Conservation (phyloP, 2,113 vertebrate species). For the Pagrus major region DNA sequence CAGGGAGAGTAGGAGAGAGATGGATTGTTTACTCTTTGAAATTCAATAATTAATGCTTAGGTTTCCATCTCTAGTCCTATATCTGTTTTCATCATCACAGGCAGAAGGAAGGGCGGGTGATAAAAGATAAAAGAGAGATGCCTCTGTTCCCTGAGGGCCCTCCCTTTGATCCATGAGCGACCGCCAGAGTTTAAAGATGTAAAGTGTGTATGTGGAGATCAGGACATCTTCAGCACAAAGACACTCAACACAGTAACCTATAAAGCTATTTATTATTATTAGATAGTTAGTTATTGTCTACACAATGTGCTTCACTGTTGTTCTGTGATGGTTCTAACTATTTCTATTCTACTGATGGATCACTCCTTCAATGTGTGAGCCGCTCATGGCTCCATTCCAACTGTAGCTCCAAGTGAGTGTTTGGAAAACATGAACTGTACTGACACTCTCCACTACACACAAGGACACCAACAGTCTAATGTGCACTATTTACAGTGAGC, state of each 20-base stretch:
- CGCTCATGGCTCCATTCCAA: conserved; percentile 24
- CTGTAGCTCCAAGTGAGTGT: neutral
- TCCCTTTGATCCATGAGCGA: conserved; percentile 43
- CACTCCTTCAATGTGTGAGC: neutral
- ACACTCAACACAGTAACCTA: neutral
- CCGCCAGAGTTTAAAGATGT: conserved; percentile 15
- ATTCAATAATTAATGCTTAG: conserved; percentile 61
- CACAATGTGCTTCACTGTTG: neutral
- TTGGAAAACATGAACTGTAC: neutral
- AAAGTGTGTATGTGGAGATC: conserved; percentile 20
- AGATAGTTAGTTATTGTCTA: neutral
- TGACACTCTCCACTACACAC: neutral
- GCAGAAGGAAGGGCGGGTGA: conserved; percentile 28
- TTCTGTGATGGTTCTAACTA: conserved; percentile 8
- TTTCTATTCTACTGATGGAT: neutral
- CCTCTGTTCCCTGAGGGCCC: conserved; percentile 6
- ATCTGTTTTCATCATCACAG: conserved; percentile 41
- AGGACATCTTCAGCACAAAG: neutral
- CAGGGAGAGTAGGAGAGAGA: neutral
- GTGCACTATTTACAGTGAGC: conserved; percentile 39
- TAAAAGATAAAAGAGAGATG: conserved; percentile 36
- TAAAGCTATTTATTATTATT: too few relatives aligned
- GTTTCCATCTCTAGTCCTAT: conserved; percentile 28
- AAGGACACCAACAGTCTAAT: conserved; percentile 3
- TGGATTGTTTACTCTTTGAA: conserved; percentile 46